phyloP scores from a whole-genome alignment of 2,888 invertebrate genomes.

The Trissolcus brochymenae region DNA sequence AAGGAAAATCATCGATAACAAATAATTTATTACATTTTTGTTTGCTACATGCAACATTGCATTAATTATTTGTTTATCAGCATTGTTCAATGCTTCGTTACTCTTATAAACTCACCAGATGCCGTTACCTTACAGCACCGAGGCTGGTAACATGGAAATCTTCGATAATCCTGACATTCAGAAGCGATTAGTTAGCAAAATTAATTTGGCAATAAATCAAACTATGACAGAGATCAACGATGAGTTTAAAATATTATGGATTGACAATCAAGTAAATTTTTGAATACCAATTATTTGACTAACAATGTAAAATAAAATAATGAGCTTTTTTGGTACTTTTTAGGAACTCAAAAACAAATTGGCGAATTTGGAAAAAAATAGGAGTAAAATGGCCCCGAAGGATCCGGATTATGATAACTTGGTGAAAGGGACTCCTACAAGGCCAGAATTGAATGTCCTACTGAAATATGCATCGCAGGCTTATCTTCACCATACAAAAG shows the following conservation, averaged over 20 bases:
- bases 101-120: too few relatives aligned
- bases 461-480: background rate
- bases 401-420: background rate
- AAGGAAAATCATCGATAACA: too few relatives aligned
- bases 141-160: conserved; percentile 64
- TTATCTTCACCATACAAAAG: background rate
- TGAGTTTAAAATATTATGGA: background rate
- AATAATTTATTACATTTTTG: too few relatives aligned
- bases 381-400: background rate
- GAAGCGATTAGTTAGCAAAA: conserved; percentile 4
- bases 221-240: background rate
- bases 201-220: background rate
- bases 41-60: background rate
- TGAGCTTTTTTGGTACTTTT: too few relatives aligned
- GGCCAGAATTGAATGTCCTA: conserved; percentile 5
- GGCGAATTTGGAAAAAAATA: background rate
- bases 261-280: background rate
- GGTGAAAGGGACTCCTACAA: conserved; percentile 1
- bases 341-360: conserved; percentile 4
- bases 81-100: too few relatives aligned
- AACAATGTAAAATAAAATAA: too few relatives aligned
- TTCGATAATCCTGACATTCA: conserved; percentile 44
- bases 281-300: too few relatives aligned
- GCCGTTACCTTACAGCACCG: conserved; percentile 59
- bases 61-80: conserved; percentile 15